Conservation (phyloP, 2,113 vertebrate species). For the Chionomys nivalis region DNA sequence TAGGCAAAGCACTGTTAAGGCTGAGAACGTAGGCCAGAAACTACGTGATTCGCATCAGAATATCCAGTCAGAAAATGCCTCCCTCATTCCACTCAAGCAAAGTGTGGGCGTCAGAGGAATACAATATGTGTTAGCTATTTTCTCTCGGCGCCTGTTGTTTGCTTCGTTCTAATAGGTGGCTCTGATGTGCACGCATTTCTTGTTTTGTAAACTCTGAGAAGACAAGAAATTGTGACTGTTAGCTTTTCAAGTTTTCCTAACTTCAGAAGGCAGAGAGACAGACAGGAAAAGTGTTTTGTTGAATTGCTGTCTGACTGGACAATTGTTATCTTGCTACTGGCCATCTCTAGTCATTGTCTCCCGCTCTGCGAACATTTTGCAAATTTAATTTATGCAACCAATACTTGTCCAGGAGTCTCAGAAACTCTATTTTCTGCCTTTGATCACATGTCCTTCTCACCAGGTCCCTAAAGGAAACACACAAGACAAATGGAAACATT, state of each 20-base stretch:
- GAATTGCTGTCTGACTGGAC: neutral
- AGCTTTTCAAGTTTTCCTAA: neutral
- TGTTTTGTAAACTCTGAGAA: neutral
- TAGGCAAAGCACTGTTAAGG: neutral
- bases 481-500: neutral
- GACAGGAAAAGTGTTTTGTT: slow-evolving; percentile 84
- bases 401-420: neutral
- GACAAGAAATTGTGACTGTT: neutral
- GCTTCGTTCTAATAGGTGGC: neutral
- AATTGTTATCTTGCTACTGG: neutral
- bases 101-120: neutral
- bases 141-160: neutral
- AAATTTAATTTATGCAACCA: slow-evolving; percentile 34
- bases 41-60: neutral
- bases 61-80: neutral
- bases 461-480: neutral
- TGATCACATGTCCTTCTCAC: neutral
- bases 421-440: slow-evolving; percentile 14
- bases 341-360: neutral
- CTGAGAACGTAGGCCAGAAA: neutral
- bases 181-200: neutral
- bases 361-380: neutral
- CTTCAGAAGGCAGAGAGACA: neutral
- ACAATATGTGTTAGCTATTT: neutral
- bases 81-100: neutral